Conservation (phyloP, 2,113 vertebrate species). For the Eurypyga helias region DNA sequence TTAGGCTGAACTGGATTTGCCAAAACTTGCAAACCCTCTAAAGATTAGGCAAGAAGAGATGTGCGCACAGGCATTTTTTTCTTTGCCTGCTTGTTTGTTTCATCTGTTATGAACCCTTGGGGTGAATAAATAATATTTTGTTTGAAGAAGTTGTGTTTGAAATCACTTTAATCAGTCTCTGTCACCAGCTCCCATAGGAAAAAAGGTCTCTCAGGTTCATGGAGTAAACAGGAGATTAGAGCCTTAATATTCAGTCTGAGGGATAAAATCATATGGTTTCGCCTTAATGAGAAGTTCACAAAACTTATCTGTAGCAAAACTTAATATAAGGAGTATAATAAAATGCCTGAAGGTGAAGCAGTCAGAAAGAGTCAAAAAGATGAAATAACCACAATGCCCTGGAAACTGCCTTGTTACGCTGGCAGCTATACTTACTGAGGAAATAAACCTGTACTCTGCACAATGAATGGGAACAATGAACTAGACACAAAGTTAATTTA, state of each 20-base stretch:
- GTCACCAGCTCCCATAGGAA: neutral
- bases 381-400: neutral
- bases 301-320: neutral
- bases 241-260: neutral
- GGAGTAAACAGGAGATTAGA: neutral
- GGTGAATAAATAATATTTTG: conserved; percentile 9
- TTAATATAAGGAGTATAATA: neutral
- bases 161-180: neutral
- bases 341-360: neutral
- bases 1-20: neutral
- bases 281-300: neutral
- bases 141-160: conserved; percentile 12
- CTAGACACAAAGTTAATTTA: neutral
- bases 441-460: neutral
- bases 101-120: neutral
- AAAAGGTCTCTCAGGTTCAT: neutral
- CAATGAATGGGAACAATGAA: neutral
- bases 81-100: neutral
- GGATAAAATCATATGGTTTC: neutral
- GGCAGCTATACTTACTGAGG: neutral
- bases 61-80: neutral
- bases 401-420: neutral
- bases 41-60: neutral
- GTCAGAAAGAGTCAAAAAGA: neutral
- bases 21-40: neutral